phyloP scores from a whole-genome alignment of 1,140 invertebrate species.

The Ostrea edulis region DNA sequence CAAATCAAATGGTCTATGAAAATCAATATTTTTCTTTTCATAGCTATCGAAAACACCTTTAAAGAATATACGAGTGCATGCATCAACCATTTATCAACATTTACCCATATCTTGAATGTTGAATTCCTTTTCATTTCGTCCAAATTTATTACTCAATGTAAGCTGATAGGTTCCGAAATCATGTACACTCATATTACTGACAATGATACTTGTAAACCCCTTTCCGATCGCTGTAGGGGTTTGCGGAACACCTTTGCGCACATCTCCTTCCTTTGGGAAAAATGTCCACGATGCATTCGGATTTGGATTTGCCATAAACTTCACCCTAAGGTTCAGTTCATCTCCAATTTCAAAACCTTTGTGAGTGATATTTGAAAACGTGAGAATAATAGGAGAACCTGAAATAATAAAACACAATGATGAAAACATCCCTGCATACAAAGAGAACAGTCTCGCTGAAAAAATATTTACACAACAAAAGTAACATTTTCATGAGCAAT shows the following conservation, averaged over 20 bases:
- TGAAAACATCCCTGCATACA: no score
- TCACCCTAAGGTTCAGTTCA: background rate
- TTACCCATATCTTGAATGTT: background rate
- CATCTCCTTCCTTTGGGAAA: background rate
- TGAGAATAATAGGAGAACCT: background rate
- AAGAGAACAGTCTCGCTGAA: no score
- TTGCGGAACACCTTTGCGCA: background rate
- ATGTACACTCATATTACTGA: background rate
- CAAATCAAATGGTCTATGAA: no score
- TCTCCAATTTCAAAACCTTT: background rate
- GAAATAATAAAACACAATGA: no score
- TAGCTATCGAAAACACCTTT: no score
- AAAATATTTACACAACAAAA: no score
- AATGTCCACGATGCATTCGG: background rate
- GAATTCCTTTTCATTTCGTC: background rate
- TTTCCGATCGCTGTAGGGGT: background rate
- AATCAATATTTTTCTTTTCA: no score
- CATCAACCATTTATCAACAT: no score
- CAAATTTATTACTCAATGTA: background rate
- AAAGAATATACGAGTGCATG: no score
- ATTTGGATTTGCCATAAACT: background rate
- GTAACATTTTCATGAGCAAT: no score
- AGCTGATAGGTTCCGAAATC: conserved; percentile 10
- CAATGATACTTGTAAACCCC: background rate
- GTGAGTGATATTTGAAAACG: background rate